phyloP scores from a whole-genome alignment of 2,113 vertebrate genomes.

The Butorides virescens region DNA sequence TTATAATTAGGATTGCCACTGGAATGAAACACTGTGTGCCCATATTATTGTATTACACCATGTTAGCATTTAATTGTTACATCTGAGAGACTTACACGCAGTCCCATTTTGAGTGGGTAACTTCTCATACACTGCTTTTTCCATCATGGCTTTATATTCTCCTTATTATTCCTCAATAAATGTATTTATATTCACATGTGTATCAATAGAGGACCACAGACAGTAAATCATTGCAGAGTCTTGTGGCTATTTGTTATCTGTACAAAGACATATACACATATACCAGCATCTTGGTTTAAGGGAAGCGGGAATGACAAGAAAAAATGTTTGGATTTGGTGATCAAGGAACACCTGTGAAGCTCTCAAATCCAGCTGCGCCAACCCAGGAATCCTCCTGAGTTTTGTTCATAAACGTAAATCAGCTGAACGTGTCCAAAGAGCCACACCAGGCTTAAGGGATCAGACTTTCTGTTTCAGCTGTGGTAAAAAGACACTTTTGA shows the following conservation, averaged over 20 bases:
- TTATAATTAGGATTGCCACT: slow-evolving; percentile 64
- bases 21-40: slow-evolving; percentile 54
- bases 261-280: background rate
- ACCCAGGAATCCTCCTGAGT: background rate
- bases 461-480: background rate
- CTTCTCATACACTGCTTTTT: background rate
- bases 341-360: background rate
- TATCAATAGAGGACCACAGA: background rate
- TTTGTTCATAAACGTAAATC: background rate
- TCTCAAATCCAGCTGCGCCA: background rate
- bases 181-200: background rate
- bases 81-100: slow-evolving; percentile 6
- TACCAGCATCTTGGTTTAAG: background rate
- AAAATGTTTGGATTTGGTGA: background rate
- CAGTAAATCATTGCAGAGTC: background rate
- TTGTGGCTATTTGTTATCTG: background rate
- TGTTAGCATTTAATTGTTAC: slow-evolving; percentile 47
- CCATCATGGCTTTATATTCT: background rate
- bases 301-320: background rate
- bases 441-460: background rate
- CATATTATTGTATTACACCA: slow-evolving; percentile 46
- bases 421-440: background rate
- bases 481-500: background rate
- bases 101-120: background rate
- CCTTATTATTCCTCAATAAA: background rate